A percentile compares a stretch with the other conserved stretches of the same genome.
These are phyloP conservation scores for Macropis europaea DNA, from an alignment of 2,888 invertebrate species.

Conservation along the genomic window DNA sequence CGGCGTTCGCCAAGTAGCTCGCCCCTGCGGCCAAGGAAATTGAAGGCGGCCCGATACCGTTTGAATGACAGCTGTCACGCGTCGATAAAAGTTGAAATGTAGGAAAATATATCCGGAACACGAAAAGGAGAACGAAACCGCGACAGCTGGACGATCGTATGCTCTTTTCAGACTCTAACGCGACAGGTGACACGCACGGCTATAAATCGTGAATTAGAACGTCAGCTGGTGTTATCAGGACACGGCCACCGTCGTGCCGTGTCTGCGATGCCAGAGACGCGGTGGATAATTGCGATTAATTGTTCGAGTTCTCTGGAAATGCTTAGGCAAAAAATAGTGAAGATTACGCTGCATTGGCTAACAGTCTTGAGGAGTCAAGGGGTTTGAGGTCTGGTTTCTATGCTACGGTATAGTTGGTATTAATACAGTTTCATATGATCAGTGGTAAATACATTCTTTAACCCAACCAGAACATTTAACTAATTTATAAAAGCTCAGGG, in stretches of 20 bases:
- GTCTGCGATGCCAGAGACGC: too few relatives aligned
- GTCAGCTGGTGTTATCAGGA: conserved; percentile 59
- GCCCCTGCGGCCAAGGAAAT: background rate
- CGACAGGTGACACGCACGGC: conserved; percentile 44
- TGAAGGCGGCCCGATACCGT: conserved; percentile 2
- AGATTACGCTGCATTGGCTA: too few relatives aligned
- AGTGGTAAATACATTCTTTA: too few relatives aligned
- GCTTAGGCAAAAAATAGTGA: too few relatives aligned
- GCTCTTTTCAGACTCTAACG: conserved; percentile 4
- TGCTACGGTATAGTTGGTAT: too few relatives aligned
- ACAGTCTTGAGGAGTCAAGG: too few relatives aligned
- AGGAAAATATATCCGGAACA: conserved; percentile 1
- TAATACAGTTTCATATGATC: too few relatives aligned
- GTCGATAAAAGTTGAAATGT: conserved; percentile 12
- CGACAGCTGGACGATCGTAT: conserved; percentile 44
- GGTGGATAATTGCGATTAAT: too few relatives aligned
- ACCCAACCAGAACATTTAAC: too few relatives aligned
- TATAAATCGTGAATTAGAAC: conserved; percentile 48
- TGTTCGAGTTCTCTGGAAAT: too few relatives aligned
- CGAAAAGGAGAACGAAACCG: conserved; percentile 21
- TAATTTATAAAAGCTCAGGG: too few relatives aligned
- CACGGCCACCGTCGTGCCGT: background rate
- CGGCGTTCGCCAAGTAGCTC: background rate
- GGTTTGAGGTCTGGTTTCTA: too few relatives aligned
- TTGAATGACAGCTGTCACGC: conserved; percentile 47